phyloP scores from a whole-genome alignment of 2,113 vertebrate genomes.

The Spermophilus dauricus region DNA sequence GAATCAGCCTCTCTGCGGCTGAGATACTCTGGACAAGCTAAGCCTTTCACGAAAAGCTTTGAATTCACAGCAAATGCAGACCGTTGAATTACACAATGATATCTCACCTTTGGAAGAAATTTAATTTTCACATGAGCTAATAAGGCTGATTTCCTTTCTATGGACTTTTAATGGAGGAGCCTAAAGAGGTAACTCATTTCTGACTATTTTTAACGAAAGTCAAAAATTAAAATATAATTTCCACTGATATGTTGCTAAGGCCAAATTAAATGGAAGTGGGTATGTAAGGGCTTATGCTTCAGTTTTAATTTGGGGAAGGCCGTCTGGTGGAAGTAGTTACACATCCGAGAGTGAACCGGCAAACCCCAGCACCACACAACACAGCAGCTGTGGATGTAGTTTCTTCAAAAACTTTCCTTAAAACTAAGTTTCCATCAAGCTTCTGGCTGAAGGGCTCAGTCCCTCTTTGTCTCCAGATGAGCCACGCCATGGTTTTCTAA shows the following conservation, averaged over 20 bases:
- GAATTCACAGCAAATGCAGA: slow-evolving; percentile 51
- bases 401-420: slow-evolving; percentile 42
- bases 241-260: slow-evolving; percentile 18
- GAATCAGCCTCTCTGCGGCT: neutral
- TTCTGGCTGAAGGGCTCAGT: neutral
- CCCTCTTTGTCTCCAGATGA: neutral
- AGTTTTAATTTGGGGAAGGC: slow-evolving; percentile 60
- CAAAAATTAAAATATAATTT: slow-evolving; percentile 73
- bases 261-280: slow-evolving; percentile 42
- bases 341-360: neutral
- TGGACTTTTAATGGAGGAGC: slow-evolving; percentile 68
- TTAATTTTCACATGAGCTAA: slow-evolving; percentile 64
- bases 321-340: slow-evolving; percentile 22
- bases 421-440: slow-evolving; percentile 30
- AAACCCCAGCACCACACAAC: neutral
- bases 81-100: slow-evolving; percentile 14
- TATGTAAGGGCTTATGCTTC: slow-evolving; percentile 2
- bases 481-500: neutral
- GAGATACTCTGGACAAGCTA: neutral
- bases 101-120: slow-evolving; percentile 70
- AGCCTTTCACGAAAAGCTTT: slow-evolving; percentile 31
- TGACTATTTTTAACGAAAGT: slow-evolving; percentile 72
- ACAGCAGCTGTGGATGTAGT: neutral
- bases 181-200: slow-evolving; percentile 34
- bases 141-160: slow-evolving; percentile 69